Conservation (phyloP, 2,113 vertebrate genomes). For the Mungos mungo region DNA sequence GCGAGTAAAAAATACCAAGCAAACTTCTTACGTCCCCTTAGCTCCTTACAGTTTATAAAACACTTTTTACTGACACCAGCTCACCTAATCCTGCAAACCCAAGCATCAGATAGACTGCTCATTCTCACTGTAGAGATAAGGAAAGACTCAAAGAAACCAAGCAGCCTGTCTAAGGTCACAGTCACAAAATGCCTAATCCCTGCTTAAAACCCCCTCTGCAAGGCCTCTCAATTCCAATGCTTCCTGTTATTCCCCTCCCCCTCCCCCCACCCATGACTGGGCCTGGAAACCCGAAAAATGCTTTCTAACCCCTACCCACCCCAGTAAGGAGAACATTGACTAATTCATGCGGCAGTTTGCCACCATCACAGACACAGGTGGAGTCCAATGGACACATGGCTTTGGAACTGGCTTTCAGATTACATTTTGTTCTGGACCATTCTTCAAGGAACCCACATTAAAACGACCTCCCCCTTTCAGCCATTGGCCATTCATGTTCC, state of each 20-base stretch:
- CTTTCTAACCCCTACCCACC: neutral
- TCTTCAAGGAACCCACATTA: neutral
- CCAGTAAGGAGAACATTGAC: neutral
- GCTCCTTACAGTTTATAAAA: neutral
- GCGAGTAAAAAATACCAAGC: neutral
- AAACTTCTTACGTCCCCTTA: neutral
- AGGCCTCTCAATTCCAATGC: neutral
- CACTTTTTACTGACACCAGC: neutral
- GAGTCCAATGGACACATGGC: neutral
- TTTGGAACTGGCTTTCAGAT: neutral
- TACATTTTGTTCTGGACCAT: neutral
- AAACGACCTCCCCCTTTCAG: neutral
- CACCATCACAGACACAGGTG: neutral
- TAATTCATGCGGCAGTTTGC: neutral
- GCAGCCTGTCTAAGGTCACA: neutral
- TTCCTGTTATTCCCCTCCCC: neutral
- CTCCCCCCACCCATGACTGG: neutral
- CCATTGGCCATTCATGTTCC: neutral
- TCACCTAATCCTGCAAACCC: neutral
- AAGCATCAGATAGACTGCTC: neutral
- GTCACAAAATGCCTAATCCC: neutral
- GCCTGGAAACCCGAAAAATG: neutral
- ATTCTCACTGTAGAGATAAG: neutral
- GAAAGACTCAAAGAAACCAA: constrained; percentile 4
- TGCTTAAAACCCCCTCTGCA: neutral